Base-by-base conservation (phyloP, 2,113 vertebrate genomes). In the Triplophysa tibetana region DNA sequence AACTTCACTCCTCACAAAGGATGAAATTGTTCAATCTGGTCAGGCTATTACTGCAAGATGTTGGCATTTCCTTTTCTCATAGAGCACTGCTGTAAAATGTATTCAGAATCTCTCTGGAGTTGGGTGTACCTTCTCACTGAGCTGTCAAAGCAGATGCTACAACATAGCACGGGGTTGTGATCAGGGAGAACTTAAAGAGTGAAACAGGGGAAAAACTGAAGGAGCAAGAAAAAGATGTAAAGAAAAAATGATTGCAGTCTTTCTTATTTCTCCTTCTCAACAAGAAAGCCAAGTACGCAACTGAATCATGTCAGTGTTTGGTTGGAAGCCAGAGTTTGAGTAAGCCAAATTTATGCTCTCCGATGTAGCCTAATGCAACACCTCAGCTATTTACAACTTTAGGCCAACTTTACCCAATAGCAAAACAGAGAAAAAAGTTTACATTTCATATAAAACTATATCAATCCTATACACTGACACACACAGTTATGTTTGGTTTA, bases 291-390 rank as follows among this genome's bases (percentile, higher is more conserved):
- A 83, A 85, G 52, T 82, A 76, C 13, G 54, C 50, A 82, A 82
- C 72, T 62, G 81, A 85, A 81, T 89, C 83, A 82, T 81, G 81
- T 88, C 81, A 84, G 60, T 2, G 79, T 63, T 29, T 90, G 90
- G 88, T 78, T 1, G 41, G 48, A 63, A 1, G 84, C 89, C 90
- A 90, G 85, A 69, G 56, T 33, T 80, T 83, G 87, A 89, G 85
- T 85, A 86, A 79, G 78, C 82, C 77, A 86, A 86, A 83, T 23
- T 85, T 86, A 88, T 77, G 61, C 14, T 74, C 84, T 87, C 85
- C 84, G 86, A 85, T 29, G 11, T 84, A 78, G 65, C 85, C 82
- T 81, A 78, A 41, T 78, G 85, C 87, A 83, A 80, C 85, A 85
- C 85, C 85, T 74, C 77, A 64, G 24, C 24, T 54, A 78, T 75